phyloP scores from a whole-genome alignment of 2,113 vertebrate species.

The Grus americana region DNA sequence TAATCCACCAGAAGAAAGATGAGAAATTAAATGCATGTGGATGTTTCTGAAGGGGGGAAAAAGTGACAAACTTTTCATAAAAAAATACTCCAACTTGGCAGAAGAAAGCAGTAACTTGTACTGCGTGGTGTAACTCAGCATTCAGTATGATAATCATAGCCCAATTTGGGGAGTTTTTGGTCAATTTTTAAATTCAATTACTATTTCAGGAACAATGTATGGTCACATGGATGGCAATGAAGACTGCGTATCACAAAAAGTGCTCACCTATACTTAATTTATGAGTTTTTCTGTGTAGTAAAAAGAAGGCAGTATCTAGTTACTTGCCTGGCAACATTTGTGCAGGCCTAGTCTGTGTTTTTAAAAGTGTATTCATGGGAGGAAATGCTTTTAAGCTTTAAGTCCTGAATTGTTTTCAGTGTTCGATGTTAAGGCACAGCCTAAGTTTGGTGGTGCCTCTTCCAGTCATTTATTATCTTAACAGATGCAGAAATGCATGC shows the following conservation, averaged over 20 bases:
- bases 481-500: background rate
- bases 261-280: background rate
- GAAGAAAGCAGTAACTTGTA: background rate
- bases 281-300: background rate
- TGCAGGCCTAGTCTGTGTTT: background rate
- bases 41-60: background rate
- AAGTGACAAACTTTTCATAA: background rate
- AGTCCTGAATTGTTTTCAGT: background rate
- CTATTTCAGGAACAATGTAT: background rate
- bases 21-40: background rate
- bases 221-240: background rate
- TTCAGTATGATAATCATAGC: background rate
- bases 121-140: background rate
- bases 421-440: background rate
- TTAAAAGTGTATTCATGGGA: background rate
- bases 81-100: background rate
- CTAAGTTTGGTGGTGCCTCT: background rate
- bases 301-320: background rate
- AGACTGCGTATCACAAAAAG: background rate
- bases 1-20: background rate
- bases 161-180: background rate
- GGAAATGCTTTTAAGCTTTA: background rate
- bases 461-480: background rate
- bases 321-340: background rate
- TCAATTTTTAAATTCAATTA: background rate